Evolutionary conservation across 1,140 invertebrate species (phyloP), one percentile per base, ranked within the genome.

Genomic region (Chironomus tepperi): DNA sequence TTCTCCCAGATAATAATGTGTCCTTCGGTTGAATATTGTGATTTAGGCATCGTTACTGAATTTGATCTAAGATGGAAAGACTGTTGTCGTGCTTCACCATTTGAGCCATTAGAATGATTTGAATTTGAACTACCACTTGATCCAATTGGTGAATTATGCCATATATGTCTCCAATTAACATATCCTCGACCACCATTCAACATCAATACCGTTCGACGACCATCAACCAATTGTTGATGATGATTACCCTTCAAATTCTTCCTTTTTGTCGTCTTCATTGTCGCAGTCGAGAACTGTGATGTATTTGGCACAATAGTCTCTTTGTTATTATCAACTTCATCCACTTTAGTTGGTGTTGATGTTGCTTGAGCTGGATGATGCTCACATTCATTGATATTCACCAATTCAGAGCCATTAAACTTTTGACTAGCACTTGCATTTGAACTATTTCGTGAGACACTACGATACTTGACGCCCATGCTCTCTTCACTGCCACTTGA

Each of bases 1-100:
- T 93, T 92, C 84, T 96, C 94, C 93, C 93, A 95, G 10, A 95
- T 86, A 43, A 95, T 89, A 77, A 95, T 90, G 83, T 95, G 91
- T 12, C 93, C 92, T 84, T 95, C 92, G 77, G 87, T 90, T 77
- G 85, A 89, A 78, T 91, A 91, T 21, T 88, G 87, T 76, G 88
- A 88, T 75, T 84, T 82, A 1, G 79, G 77, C 10, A 81, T 77
- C 16, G 84, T 80, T 65, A 79, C 76, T 0, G 79, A 79, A 34
- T 83, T 84, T 24, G 80, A 79, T 74, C 75, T 78, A 73, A 83
- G 82, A 15, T 85, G 83, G 34, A 79, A 76, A 34, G 77, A 74
- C 19, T 78, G 77, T 65, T 78, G 81, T 21, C 81, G 80, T 24
- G 80, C 81, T 1, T 73, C 67, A 15, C 64, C 74, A 67, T 42